A percentile compares a stretch with the other conserved stretches of the same genome.
Evolutionary conservation across 2,888 invertebrate genomes (phyloP).

Genomic region (Andrena bucephala): DNA sequence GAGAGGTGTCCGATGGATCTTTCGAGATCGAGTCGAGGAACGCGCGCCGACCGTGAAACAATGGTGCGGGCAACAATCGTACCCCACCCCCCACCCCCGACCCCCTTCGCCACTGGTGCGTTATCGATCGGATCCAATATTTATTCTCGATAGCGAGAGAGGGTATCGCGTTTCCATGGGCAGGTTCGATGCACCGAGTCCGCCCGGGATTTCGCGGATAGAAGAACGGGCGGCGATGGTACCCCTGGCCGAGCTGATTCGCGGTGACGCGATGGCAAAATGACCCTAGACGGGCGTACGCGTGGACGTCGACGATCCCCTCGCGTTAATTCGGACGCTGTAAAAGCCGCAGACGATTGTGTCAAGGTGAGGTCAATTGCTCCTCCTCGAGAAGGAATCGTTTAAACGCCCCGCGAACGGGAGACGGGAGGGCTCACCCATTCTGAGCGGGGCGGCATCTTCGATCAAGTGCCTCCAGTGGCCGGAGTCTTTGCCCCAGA

Average conservation of each 20-base stretch:
- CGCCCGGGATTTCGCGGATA: not conserved
- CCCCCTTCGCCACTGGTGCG: not conserved
- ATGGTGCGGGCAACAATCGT: not conserved
- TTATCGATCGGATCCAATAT: constrained; percentile 58
- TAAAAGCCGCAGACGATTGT: constrained; percentile 44
- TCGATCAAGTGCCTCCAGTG: not conserved
- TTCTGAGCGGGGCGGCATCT: not conserved
- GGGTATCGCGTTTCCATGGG: constrained; percentile 54
- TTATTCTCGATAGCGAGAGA: constrained; percentile 44
- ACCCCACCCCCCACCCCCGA: not conserved
- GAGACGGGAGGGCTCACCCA: not conserved
- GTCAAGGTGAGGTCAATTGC: constrained; percentile 59
- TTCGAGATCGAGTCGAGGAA: not conserved
- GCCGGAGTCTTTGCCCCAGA: constrained; percentile 6
- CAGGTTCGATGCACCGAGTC: constrained; percentile 20
- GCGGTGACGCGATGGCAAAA: constrained; percentile 25
- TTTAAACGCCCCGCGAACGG: not conserved
- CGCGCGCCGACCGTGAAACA: constrained; percentile 31
- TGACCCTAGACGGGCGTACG: constrained; percentile 14
- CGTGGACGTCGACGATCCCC: not conserved
- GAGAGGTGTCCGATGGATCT: constrained; percentile 32
- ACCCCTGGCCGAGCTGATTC: not conserved
- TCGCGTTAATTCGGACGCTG: constrained; percentile 17
- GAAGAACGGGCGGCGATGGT: not conserved
- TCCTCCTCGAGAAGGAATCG: constrained; percentile 36